Percentiles rank a stretch among this genome's conserved stretches.
Evolutionary conservation across 2,113 vertebrate genomes (phyloP).

Genomic region (Stomatorhinus ivindoensis): DNA sequence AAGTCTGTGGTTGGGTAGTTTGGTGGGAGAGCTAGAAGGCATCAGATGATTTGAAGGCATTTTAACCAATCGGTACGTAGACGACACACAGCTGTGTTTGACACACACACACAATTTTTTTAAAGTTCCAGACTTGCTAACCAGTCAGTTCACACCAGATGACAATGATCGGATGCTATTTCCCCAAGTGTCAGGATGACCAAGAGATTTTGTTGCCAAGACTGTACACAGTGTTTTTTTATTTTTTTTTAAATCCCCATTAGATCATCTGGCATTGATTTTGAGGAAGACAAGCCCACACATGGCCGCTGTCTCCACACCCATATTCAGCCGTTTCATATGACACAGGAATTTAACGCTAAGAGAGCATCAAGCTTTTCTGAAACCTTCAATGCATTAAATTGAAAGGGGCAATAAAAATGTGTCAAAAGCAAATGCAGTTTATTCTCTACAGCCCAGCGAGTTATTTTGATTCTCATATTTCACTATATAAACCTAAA

Average conservation of each 20-base stretch:
- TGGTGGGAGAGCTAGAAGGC: neutral
- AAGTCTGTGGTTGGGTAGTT: neutral
- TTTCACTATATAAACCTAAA: neutral
- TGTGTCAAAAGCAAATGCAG: neutral
- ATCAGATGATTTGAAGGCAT: neutral
- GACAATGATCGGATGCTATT: neutral
- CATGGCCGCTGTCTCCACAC: neutral
- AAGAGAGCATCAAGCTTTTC: neutral
- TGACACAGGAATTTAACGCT: neutral
- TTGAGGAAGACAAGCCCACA: neutral
- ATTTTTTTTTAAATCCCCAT: neutral
- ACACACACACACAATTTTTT: too few species aligned
- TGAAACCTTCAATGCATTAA: neutral
- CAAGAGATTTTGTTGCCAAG: neutral
- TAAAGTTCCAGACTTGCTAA: neutral
- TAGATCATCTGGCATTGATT: neutral
- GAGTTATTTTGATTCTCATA: neutral
- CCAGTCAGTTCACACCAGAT: neutral
- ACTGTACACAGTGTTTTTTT: neutral
- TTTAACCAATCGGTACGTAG: neutral
- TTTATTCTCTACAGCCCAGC: neutral
- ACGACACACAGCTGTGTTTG: neutral
- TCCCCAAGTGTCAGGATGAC: neutral
- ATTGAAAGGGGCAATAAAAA: neutral
- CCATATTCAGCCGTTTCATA: conserved; percentile 2